phyloP scores from a whole-genome alignment of 1,140 invertebrate genomes.

The Listronotus oregonensis region DNA sequence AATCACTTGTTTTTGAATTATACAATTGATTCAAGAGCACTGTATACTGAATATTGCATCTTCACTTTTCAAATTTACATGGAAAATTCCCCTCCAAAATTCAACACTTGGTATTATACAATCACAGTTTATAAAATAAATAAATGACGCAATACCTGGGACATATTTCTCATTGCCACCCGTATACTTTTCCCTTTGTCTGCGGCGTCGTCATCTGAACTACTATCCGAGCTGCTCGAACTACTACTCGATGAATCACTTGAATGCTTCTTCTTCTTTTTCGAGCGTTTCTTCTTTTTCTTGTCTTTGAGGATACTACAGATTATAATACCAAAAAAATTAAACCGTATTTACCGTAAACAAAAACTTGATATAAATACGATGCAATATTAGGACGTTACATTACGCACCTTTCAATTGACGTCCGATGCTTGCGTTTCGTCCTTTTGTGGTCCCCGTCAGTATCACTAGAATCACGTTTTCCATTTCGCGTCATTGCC shows the following conservation, averaged over 20 bases:
- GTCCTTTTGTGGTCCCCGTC: slow-evolving; percentile 37
- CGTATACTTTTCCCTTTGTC: slow-evolving; percentile 67
- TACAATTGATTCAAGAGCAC: too few relatives aligned
- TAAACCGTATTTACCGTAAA: too few relatives aligned
- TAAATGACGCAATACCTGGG: slow-evolving; percentile 49
- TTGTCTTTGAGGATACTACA: slow-evolving; percentile 42
- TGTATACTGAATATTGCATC: too few relatives aligned
- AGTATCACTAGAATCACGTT: slow-evolving; percentile 39
- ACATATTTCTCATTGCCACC: slow-evolving; percentile 71
- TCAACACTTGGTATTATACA: too few relatives aligned
- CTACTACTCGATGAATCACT: slow-evolving; percentile 55
- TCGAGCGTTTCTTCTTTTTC: slow-evolving; percentile 54
- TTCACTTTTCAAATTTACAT: too few relatives aligned
- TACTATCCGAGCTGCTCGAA: slow-evolving; percentile 58
- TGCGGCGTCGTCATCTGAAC: slow-evolving; percentile 59
- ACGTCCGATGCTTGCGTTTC: slow-evolving; percentile 42
- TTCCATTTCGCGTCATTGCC: slow-evolving; percentile 55
- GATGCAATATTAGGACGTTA: too few relatives aligned
- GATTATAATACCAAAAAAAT: too few relatives aligned
- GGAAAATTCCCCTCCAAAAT: too few relatives aligned
- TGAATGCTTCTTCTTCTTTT: slow-evolving; percentile 53
- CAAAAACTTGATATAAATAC: too few relatives aligned
- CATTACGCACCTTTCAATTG: slow-evolving; percentile 15
- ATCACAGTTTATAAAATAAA: too few relatives aligned
- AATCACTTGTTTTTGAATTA: too few relatives aligned